Evolutionary conservation across 2,888 invertebrate genomes (phyloP).

Genomic region (Patella caerulea): DNA sequence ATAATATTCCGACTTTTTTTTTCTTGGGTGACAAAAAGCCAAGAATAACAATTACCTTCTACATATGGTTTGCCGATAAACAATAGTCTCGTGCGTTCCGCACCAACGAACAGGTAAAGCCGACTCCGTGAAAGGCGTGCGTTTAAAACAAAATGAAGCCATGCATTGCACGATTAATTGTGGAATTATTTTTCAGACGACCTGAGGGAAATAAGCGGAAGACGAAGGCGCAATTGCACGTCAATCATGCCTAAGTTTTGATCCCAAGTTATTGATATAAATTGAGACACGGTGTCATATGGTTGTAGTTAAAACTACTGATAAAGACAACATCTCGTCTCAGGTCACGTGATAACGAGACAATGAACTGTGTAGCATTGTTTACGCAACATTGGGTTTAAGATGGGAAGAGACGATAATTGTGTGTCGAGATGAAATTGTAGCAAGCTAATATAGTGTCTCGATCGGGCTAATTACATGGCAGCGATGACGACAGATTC

Average conservation of each 20-base stretch:
- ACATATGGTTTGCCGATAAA: too few relatives aligned
- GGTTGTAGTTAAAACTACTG: not conserved
- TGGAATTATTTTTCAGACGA: not conserved
- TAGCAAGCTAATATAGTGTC: too few relatives aligned
- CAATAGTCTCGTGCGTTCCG: too few relatives aligned
- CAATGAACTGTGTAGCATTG: not conserved
- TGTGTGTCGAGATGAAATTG: not conserved
- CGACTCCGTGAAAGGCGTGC: not conserved
- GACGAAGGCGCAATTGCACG: not conserved
- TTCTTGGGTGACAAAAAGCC: not conserved
- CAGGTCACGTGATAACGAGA: slow-evolving; percentile 5
- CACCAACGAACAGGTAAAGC: too few relatives aligned
- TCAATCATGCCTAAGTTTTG: not conserved
- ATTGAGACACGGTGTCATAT: slow-evolving; percentile 2
- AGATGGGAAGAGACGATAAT: not conserved
- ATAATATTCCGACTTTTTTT: too few relatives aligned
- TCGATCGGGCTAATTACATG: too few relatives aligned
- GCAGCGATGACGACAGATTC: too few relatives aligned
- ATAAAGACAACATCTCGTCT: not conserved
- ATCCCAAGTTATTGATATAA: not conserved
- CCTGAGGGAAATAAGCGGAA: slow-evolving; percentile 8
- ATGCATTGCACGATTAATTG: slow-evolving; percentile 2
- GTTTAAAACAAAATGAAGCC: slow-evolving; percentile 9
- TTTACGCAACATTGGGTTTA: slow-evolving; percentile 4
- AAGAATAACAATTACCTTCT: not conserved